A percentile compares a stretch with the other conserved stretches of the same genome.
These are phyloP conservation scores for Solen grandis DNA, from an alignment of 1,140 invertebrate genomes.

Conservation along the genomic window DNA sequence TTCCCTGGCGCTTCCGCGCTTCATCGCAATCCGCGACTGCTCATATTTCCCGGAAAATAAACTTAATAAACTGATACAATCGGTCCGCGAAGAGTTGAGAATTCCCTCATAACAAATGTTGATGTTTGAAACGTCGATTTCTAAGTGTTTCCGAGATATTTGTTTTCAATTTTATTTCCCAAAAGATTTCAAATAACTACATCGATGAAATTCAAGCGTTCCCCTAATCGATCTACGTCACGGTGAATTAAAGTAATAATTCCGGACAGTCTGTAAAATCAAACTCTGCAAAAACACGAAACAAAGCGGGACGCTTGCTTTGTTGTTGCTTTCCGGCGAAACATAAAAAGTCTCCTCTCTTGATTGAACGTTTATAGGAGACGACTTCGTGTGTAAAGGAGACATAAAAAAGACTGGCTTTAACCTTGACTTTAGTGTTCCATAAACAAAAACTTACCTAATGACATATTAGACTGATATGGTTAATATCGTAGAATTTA, in stretches of 20 bases:
- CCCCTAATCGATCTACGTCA: slow-evolving; percentile 1
- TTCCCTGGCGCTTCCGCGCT: slow-evolving; percentile 10
- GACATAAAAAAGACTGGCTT: too few relatives aligned
- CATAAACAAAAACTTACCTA: too few relatives aligned
- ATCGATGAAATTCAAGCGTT: slow-evolving; percentile 36
- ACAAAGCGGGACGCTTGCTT: background rate
- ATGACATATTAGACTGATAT: too few relatives aligned
- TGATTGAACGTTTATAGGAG: too few relatives aligned
- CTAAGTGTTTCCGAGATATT: slow-evolving; percentile 10
- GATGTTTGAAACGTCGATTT: background rate
- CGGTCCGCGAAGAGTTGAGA: background rate
- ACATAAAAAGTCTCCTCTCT: background rate
- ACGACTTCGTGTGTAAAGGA: too few relatives aligned
- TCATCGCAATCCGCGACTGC: background rate
- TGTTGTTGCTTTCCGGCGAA: background rate
- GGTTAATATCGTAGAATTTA: too few relatives aligned
- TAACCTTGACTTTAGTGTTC: too few relatives aligned
- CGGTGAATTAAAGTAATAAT: slow-evolving; percentile 30
- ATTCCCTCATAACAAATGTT: background rate
- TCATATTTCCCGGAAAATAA: slow-evolving; percentile 8
- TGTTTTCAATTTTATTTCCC: slow-evolving; percentile 34
- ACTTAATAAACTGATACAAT: slow-evolving; percentile 25
- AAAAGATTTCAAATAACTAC: slow-evolving; percentile 23
- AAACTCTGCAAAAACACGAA: background rate
- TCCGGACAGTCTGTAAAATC: slow-evolving; percentile 8